Base-by-base conservation (phyloP, 2,888 invertebrate species). In the Mythimna ferrago region DNA sequence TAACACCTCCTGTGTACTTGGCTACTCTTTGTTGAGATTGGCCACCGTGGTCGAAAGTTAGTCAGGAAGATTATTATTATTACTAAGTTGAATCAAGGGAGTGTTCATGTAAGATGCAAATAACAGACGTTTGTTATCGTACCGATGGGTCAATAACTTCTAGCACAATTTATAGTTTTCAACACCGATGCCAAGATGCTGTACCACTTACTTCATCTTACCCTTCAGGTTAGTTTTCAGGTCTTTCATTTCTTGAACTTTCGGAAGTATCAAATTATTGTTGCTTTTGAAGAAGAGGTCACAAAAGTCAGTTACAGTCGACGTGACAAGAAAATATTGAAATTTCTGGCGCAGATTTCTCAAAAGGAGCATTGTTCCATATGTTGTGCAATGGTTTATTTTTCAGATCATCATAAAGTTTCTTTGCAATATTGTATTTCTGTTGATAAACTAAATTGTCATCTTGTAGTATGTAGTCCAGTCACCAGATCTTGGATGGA, bases 311-410 rank as follows among this genome's bases (percentile, higher is more conserved):
- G 53, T 53, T 53, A 53, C 9, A 53, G n/a, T 32, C 14, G 5
- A 14, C 6, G 10, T 16, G 32, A 56, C 32, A 11, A 32, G 57
- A 32, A 16, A 5, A 16, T 48, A 48, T 57, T 32, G 2, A 32
- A 6, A 73, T 73, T 64, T 64, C 64, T 32, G 73, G 64, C 7
- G 64, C 64, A 41, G 64, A 62, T 32, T 73, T 73, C 53, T 68
- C 68, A 44, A 64, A 68, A 53, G 44, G 64, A 10, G 62, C 62
- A 9, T 72, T 72, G 62, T 72, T 66, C 56, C 66, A 57, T 14
- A 72, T 66, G 26, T 63, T n/a, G 6, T 73, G 38, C 44, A 63
- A 53, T 26, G 67, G 10, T 19, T 67, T 53, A 14, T 51, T 58
- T 41, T 51, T 51, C 21, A 67, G 4, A 16, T 57, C 26, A 32